These are phyloP conservation scores for Intellagama lesueurii DNA, from an alignment of 2,797 vertebrate species.

Conservation along the genomic window DNA sequence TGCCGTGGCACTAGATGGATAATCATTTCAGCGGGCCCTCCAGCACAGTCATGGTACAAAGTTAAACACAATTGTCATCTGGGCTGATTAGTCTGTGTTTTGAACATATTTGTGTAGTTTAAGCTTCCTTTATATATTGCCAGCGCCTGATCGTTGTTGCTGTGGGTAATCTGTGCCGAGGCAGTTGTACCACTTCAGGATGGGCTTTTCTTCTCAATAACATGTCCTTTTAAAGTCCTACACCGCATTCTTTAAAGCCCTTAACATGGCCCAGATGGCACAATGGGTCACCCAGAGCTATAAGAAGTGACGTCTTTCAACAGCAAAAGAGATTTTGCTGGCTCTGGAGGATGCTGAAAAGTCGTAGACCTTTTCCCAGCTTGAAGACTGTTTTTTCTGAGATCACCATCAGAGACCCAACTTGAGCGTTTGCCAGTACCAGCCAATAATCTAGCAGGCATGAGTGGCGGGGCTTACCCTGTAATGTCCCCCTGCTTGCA, in stretches of 20 bases:
- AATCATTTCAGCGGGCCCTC: slow-evolving; percentile 41
- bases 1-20: slow-evolving; percentile 46
- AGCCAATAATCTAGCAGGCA: neutral
- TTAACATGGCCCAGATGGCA: too few species aligned
- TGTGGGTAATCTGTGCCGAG: neutral
- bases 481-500: neutral
- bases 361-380: too few species aligned
- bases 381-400: neutral
- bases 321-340: too few species aligned
- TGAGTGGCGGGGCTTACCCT: neutral
- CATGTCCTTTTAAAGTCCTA: too few species aligned
- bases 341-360: too few species aligned
- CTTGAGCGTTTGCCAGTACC: neutral
- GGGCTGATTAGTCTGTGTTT: slow-evolving; percentile 16
- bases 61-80: slow-evolving; percentile 39
- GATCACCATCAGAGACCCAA: neutral
- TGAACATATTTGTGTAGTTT: slow-evolving; percentile 14
- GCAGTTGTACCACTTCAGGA: neutral
- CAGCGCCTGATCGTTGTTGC: neutral
- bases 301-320: too few species aligned
- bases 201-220: too few species aligned
- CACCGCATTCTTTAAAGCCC: too few species aligned
- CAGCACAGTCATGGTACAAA: slow-evolving; percentile 27
- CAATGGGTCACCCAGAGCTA: too few species aligned
- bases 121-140: slow-evolving; percentile 1